Percentiles rank a stretch among this genome's conserved stretches.
Conservation (phyloP, 2,797 vertebrate genomes). For the Pygocentrus nattereri region DNA sequence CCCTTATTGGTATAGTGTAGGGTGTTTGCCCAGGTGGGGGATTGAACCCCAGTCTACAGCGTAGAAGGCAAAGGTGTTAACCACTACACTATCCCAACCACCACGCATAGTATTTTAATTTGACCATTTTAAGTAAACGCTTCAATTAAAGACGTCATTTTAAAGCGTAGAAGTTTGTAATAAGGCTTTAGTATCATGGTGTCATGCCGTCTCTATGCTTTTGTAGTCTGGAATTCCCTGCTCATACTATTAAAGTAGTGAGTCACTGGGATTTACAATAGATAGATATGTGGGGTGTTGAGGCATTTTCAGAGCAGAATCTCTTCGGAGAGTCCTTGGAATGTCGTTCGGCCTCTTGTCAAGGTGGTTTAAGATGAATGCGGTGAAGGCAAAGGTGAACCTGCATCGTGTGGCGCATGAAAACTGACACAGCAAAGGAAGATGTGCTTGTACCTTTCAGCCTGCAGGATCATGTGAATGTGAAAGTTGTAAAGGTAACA, state of each 20-base stretch:
- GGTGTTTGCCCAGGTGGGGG: too few species aligned
- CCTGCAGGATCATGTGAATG: neutral
- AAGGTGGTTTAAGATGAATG: neutral
- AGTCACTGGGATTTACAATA: neutral
- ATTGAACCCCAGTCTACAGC: too few species aligned
- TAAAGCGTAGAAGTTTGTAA: too few species aligned
- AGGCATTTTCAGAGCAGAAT: neutral
- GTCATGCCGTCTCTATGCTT: neutral
- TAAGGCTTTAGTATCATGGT: too few species aligned
- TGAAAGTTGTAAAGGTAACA: neutral
- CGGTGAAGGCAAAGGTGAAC: neutral
- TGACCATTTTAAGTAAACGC: too few species aligned
- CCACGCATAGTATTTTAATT: too few species aligned
- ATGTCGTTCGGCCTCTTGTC: conserved; percentile 1
- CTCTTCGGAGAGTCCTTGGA: too few species aligned
- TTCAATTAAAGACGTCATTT: too few species aligned
- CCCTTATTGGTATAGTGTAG: too few species aligned
- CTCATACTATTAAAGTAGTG: neutral
- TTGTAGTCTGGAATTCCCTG: neutral
- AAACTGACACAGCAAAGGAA: too few species aligned
- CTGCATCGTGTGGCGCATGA: neutral
- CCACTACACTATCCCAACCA: too few species aligned
- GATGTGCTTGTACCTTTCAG: neutral
- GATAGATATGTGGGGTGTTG: neutral
- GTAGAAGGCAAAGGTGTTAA: too few species aligned